Evolutionary conservation across 2,113 vertebrate genomes (phyloP).

Genomic region (Astur gentilis): DNA sequence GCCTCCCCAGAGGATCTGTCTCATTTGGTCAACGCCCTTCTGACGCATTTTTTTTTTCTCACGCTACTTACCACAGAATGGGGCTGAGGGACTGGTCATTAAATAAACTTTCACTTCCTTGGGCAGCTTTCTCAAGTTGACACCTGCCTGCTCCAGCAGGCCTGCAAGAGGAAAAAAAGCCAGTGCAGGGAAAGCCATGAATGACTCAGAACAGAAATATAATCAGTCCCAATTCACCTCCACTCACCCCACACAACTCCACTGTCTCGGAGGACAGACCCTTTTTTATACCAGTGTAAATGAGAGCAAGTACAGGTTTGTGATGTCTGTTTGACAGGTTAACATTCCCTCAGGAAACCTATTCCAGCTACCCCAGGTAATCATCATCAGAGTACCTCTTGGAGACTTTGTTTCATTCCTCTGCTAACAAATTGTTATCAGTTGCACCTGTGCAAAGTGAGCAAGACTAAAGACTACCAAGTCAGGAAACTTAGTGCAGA

Average conservation of each 20-base stretch:
- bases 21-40: not conserved
- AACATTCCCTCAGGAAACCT: not conserved
- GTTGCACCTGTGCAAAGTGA: not conserved
- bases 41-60: constrained; percentile 52
- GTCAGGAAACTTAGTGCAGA: not conserved
- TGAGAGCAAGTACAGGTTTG: not conserved
- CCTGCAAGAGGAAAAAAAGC: constrained; percentile 66
- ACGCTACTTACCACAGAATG: constrained; percentile 84
- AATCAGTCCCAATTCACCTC: not conserved
- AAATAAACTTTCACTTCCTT: constrained; percentile 83
- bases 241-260: not conserved
- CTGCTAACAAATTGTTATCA: not conserved
- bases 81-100: constrained; percentile 75
- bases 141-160: constrained; percentile 76
- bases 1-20: not conserved
- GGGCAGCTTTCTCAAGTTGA: constrained; percentile 74
- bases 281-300: not conserved
- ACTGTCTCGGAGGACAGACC: not conserved
- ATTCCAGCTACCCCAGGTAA: not conserved
- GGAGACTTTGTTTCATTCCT: not conserved
- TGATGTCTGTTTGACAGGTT: not conserved
- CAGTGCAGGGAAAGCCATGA: not conserved
- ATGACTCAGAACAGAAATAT: not conserved
- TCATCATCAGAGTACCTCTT: not conserved
- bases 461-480: not conserved